Evolutionary conservation across 2,888 invertebrate genomes (phyloP), one percentile per base, ranked within the genome.

Genomic region (Dicycla oo): DNA sequence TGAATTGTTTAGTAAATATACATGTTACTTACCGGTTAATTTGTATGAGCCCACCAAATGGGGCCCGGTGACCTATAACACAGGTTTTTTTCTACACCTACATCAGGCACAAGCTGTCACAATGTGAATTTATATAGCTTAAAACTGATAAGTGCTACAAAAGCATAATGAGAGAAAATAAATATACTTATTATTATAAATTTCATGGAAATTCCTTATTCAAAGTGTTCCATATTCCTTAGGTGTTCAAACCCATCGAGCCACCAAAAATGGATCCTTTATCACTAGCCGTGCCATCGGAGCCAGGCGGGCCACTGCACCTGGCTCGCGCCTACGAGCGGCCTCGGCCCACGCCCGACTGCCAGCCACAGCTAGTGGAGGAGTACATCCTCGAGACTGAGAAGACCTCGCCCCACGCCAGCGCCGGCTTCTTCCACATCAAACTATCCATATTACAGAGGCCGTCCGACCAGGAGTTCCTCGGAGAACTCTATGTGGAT

Each of bases 301-400:
- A 96, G 60, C 90, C 91, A 4, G 91, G 85, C 73, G 94, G 90
- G 0, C 95, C 95, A 0, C 80, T 94, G 8, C 92, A 93, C 0
- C 80, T 95, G 5, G 96, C 96, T 69, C 91, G 96, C 75, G 96
- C 97, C 1, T 96, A 97, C 86, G 97, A 97, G 80, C 94, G 97
- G 62, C 97, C 97, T 23, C 96, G 97, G 54, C 96, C 97, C 65
- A 97, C 97, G 11, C 96, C 96, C 82, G 98, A 98, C 94, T 98
- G 97, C 92, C 97, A 97, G 86, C 98, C 98, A 57, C 97, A 98
- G 92, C 95, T 98, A 62, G 97, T 98, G 63, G 98, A 99, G 93
- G 98, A 98, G 91, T 98, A 98, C 92, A 97, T 98, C 69, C 94
- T 99, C 85, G 99, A 99, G 94, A 98, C 98, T 60, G 98, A 98